These are phyloP conservation scores for Epiperipatus broadwayi DNA, from an alignment of 2,888 invertebrate genomes.

Conservation along the genomic window DNA sequence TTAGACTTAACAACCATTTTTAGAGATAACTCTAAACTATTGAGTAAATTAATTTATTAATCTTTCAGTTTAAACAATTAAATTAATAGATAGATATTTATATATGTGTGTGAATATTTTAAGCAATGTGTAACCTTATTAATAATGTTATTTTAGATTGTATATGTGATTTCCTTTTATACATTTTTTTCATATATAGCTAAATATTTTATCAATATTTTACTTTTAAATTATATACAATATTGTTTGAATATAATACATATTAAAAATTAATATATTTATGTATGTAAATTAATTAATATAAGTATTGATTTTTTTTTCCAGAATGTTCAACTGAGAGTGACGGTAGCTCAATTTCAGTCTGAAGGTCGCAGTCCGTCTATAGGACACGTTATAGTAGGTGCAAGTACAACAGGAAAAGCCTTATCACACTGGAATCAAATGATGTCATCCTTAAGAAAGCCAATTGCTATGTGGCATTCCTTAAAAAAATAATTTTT, in stretches of 20 bases:
- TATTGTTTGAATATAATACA: not conserved
- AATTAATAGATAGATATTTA: too few relatives aligned
- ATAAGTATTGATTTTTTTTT: slow-evolving; percentile 16
- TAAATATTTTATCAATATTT: too few relatives aligned
- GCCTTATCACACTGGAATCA: slow-evolving; percentile 60
- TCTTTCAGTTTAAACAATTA: too few relatives aligned
- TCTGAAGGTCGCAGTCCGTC: slow-evolving; percentile 39
- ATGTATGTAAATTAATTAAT: slow-evolving; percentile 4
- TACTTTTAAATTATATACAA: too few relatives aligned
- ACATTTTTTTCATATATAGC: too few relatives aligned
- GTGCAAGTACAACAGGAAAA: slow-evolving; percentile 48
- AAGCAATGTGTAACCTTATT: too few relatives aligned
- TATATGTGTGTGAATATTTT: too few relatives aligned
- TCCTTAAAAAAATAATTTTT: slow-evolving; percentile 38
- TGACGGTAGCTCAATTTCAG: slow-evolving; percentile 36
- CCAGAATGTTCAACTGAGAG: slow-evolving; percentile 50
- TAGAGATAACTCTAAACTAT: too few relatives aligned
- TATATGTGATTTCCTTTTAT: too few relatives aligned
- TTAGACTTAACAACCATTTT: too few relatives aligned
- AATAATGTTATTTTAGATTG: too few relatives aligned
- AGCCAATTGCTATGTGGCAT: slow-evolving; percentile 70
- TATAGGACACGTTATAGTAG: slow-evolving; percentile 60
- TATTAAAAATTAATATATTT: slow-evolving; percentile 6
- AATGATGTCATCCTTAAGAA: slow-evolving; percentile 56
- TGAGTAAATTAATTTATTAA: too few relatives aligned